Base-by-base conservation (phyloP, 2,797 vertebrate species). In the Acrocephalus scirpaceus region DNA sequence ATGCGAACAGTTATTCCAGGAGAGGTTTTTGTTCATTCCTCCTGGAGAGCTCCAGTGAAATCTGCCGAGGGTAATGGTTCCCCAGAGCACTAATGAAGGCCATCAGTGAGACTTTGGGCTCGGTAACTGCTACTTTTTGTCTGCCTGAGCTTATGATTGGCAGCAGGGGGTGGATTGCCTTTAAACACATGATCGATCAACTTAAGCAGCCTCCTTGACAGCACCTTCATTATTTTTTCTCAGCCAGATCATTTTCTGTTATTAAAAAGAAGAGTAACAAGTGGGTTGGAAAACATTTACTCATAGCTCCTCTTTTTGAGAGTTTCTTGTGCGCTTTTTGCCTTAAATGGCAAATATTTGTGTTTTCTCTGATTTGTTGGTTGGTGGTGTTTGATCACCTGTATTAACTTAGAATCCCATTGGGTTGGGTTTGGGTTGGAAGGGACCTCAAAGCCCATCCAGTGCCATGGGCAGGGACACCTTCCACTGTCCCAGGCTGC, bases 161-260 rank as follows among this genome's bases (percentile, higher is more conserved):
- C 77, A 73, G 83, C 67, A 61, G 88, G 61, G 66, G 47, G 60
- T 81, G 66, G 60, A 69, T 86, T 92, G 71, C 40, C 74, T 81
- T 93, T 89, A 56, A 94, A 88, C 61, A 77, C 54, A 30, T 38
- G 30, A 81, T 90, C 25, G 57, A 61, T 92, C 86, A 95, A 42
- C 44, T 65, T 74, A 85, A 93, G 64, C 73, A 94, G 70, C 71
- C 22, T 86, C 47, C 54, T 54, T 83, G 80, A 61, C 76, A 84
- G 84, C 48, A 48, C 50, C 47, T 69, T 86, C 38, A 44, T 95
- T 86, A 50, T 50, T 82, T 88, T 83, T 90, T 93, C 70, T 78
- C 79, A 83, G 73, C 75, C 54, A 62, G n/a, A 81, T 80, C 7
- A 36, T 74, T 80, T 50, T 29, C 40, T 69, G n/a, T 61, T 90